Evolutionary conservation across 2,797 vertebrate species (phyloP), one percentile per base, ranked within the genome.

Genomic region (Lateolabrax maculatus): DNA sequence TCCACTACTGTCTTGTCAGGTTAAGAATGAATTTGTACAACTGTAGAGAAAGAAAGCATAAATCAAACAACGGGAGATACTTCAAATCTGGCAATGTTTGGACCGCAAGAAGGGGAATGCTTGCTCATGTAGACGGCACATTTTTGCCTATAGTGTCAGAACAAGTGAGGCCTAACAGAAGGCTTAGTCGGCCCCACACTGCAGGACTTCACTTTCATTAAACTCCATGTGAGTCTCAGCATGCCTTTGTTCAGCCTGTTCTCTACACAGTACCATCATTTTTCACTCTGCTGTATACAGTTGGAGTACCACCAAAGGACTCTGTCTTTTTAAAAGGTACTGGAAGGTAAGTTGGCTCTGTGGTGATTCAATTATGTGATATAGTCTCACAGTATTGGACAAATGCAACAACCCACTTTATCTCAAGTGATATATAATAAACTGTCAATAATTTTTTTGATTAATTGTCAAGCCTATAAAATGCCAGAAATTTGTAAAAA

Each of bases 191-290:
- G 71, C 71, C 55, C 65, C 19, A 41, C 79, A 29, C 87, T 52
- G 80, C 77, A 80, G 74, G 90, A 84, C 81, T 74, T 84, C 31
- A 37, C 87, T 86, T 87, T 83, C 80, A 90, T 90, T 86, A 79
- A 87, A 85, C 81, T 89, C 75, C 70, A 68, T 63, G 71, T 76
- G 63, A 73, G 81, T 66, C 72, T 77, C 77, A 69, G 76, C 60
- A 61, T 27, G 31, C 37, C 70, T 80, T 81, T 81, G 73, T 85
- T 70, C 66, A 48, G 60, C 15, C 23, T 51, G 66, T 69, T 83
- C 57, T 83, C 71, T 72, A 71, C 75, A 65, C 77, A 82, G 74
- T 52, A 19, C 8, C 15, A 10, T 23, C 49, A 48, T 78, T 70
- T 84, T 77, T 86, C 76, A 73, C 60, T 64, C 46, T 31, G 43